A percentile compares a stretch with the other conserved stretches of the same genome.
Evolutionary conservation across 2,888 invertebrate species (phyloP).

Genomic region (Rotaria sp.): DNA sequence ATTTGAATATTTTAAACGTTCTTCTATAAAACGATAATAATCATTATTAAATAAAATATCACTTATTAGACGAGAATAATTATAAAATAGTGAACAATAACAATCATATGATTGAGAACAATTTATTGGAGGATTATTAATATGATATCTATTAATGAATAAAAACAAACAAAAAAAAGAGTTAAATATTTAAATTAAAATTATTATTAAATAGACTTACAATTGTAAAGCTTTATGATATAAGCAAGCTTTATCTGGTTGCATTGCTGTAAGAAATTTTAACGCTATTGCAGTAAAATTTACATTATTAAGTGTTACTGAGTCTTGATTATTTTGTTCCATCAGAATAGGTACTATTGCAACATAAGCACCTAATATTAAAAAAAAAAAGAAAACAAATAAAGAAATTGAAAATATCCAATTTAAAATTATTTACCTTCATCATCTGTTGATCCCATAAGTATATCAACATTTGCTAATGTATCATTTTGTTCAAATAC

Average conservation of each 20-base stretch:
- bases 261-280: background rate
- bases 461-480: background rate
- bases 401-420: too few relatives aligned
- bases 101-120: constrained; percentile 18
- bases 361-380: background rate
- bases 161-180: background rate
- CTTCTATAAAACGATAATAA: background rate
- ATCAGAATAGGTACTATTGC: constrained; percentile 12
- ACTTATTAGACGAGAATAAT: constrained; percentile 14
- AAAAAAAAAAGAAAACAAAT: background rate
- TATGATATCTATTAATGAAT: background rate
- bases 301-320: background rate
- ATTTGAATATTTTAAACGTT: background rate
- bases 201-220: background rate
- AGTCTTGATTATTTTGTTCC: background rate
- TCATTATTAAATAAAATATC: constrained; percentile 23
- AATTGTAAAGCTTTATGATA: background rate
- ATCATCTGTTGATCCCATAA: constrained; percentile 21
- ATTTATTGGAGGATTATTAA: background rate
- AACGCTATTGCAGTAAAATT: background rate
- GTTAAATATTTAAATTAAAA: too few relatives aligned
- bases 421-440: background rate
- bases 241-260: background rate
- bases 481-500: background rate
- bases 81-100: constrained; percentile 1